phyloP scores from a whole-genome alignment of 35 echinoderm and acorn worm species.

The Chiridota heheva region DNA sequence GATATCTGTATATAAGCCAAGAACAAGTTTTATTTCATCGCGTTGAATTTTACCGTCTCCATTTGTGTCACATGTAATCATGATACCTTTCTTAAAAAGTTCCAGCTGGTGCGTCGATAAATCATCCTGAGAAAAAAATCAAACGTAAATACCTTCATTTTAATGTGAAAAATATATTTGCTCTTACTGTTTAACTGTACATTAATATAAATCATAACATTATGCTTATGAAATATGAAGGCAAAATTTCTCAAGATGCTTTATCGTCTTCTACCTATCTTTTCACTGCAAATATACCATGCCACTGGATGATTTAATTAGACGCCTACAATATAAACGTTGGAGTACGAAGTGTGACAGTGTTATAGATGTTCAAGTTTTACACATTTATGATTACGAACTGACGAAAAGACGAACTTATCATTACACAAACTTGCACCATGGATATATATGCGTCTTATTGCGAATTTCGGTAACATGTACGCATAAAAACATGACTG shows the following conservation, averaged over 20 bases:
- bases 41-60: conserved; percentile 64
- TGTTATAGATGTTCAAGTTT: too few relatives aligned
- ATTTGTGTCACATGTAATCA: conserved; percentile 57
- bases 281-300: background rate
- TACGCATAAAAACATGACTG: too few relatives aligned
- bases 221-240: background rate
- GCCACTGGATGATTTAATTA: too few relatives aligned
- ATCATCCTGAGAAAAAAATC: conserved; percentile 22
- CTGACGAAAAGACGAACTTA: too few relatives aligned
- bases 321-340: too few relatives aligned
- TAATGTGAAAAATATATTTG: background rate
- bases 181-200: background rate
- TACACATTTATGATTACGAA: too few relatives aligned
- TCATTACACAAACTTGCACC: too few relatives aligned
- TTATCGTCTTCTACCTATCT: background rate
- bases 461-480: too few relatives aligned
- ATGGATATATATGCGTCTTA: too few relatives aligned
- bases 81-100: conserved; percentile 57
- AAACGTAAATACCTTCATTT: background rate
- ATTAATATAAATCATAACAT: background rate
- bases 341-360: too few relatives aligned
- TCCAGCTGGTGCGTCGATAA: conserved; percentile 35
- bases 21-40: conserved; percentile 40
- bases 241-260: background rate
- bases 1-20: conserved; percentile 54